Base-by-base conservation (phyloP, 2,113 vertebrate species). In the Antechinus flavipes region DNA sequence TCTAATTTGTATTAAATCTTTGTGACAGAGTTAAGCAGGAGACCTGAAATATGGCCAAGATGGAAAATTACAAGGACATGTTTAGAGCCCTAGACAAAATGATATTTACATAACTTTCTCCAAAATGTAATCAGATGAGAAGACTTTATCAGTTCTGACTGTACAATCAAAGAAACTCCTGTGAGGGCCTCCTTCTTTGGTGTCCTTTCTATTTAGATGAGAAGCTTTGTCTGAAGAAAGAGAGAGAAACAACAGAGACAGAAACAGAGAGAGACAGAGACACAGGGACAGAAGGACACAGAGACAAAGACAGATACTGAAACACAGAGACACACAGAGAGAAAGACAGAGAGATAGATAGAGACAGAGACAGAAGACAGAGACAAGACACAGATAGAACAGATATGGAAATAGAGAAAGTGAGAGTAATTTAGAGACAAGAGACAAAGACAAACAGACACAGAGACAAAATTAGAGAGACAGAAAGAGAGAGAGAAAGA, bases 31-130 rank as follows among this genome's bases (percentile, higher is more conserved):
- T 52, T 93, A 12, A 91, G 68, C 89, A 56, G 53, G 90, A 97
- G 52, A 47, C 46, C 47, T 47, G 8, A 26, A 53, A 89, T 50
- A 93, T 49, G 93, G 46, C 47, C 90, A 54, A 54, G 42, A 47
- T 89, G 52, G 35, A 22, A 90, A 93, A 96, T 90, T 76, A 27
- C 94, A 92, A 94, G 89, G 68, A 84, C n/a, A 84, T 84, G 68
- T 93, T 76, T 12, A 55, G 89, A 49, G 54, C 96, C 92, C 92
- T 90, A 2, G 50, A 90, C 89, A 92, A 25, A 91, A n/a, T 35
- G 19, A 24, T 93, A 46, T 91, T 92, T 47, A 92, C 27, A n/a
- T 52, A 23, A 52, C 35, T 93, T 92, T 94, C 42, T n/a, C 46
- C 22, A 19, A 56, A 25, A 35, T 93, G 54, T 27, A 93, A 90